phyloP scores from a whole-genome alignment of 1,140 invertebrate species.

The Trigoniulus corallinus region DNA sequence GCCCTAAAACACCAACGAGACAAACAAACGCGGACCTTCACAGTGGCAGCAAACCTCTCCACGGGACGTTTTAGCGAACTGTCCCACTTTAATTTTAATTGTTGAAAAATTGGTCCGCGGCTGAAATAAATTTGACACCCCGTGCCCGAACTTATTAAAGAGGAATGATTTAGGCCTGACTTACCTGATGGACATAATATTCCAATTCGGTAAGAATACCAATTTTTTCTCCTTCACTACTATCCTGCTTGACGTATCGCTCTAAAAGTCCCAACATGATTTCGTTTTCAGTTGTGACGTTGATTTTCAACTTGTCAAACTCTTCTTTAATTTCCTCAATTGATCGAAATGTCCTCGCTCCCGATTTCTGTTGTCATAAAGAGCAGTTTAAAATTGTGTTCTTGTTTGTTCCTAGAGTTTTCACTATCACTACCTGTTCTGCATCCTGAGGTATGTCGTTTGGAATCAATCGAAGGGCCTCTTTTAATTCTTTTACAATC shows the following conservation, averaged over 20 bases:
- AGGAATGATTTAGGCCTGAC: no score
- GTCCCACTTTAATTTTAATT: no score
- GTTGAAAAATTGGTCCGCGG: no score
- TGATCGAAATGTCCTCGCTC: not conserved
- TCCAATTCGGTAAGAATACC: slow-evolving; percentile 47
- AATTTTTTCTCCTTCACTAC: slow-evolving; percentile 25
- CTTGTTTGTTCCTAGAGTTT: no score
- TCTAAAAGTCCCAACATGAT: slow-evolving; percentile 40
- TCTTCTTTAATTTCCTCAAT: slow-evolving; percentile 45
- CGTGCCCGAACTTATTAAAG: no score
- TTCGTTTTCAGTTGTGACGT: slow-evolving; percentile 47
- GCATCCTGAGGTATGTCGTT: not conserved
- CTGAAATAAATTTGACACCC: no score
- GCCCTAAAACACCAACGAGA: no score
- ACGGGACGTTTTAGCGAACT: no score
- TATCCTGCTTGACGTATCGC: slow-evolving; percentile 26
- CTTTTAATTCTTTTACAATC: not conserved
- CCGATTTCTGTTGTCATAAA: not conserved
- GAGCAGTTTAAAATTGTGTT: not conserved
- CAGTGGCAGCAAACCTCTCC: no score
- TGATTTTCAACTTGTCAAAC: slow-evolving; percentile 38
- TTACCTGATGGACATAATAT: slow-evolving; percentile 48
- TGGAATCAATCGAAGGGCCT: no score
- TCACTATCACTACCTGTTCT: not conserved
- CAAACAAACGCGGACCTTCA: no score